Conservation (phyloP, 2,113 vertebrate species). For the Columbina picui region DNA sequence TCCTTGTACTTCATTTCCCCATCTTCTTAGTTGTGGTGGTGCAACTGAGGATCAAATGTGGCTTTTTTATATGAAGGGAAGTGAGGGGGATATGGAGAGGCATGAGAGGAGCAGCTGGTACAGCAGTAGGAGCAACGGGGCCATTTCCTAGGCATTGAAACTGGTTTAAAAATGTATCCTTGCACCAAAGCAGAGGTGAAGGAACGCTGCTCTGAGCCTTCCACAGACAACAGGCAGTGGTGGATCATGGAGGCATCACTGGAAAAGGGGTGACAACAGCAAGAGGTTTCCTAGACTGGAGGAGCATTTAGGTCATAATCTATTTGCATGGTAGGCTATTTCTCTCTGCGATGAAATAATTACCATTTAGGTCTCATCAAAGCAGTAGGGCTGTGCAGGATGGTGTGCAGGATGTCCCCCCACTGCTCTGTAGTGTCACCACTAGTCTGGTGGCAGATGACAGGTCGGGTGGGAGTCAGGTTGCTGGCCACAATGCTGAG, state of each 20-base stretch:
- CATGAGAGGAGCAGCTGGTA: neutral
- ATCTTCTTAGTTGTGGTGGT: neutral
- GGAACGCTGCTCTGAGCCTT: neutral
- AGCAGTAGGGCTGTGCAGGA: neutral
- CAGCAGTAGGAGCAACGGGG: neutral
- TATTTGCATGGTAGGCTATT: neutral
- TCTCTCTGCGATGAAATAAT: neutral
- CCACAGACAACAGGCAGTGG: neutral
- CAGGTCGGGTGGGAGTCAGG: neutral
- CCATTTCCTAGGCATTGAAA: neutral
- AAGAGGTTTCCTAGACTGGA: neutral
- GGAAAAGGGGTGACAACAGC: neutral
- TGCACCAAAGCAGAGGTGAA: fast-evolving
- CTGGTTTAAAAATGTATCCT: neutral
- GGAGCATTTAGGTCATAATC: neutral
- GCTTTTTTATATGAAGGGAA: neutral
- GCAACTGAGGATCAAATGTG: neutral
- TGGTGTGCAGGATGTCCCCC: neutral
- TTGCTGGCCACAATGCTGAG: fast-evolving
- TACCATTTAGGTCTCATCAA: neutral
- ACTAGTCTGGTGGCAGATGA: neutral
- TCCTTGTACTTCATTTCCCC: neutral
- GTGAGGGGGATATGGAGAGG: neutral
- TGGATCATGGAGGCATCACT: fast-evolving
- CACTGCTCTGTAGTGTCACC: neutral